Evolutionary conservation across 2,888 invertebrate genomes (phyloP), one percentile per base, ranked within the genome.

Genomic region (Orthosia cruda): DNA sequence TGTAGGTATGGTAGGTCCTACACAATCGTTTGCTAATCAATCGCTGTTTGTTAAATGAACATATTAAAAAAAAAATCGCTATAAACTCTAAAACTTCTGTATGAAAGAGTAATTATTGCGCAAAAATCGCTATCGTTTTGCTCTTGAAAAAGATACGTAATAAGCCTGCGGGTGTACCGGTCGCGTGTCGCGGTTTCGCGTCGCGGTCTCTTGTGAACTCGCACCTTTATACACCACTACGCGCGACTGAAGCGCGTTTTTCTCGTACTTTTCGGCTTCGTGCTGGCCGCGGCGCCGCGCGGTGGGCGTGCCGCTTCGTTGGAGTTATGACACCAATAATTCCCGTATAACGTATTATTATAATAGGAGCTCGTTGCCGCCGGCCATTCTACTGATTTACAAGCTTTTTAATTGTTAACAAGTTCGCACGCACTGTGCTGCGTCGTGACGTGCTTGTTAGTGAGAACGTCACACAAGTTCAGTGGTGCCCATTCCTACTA

Each of bases 351-450:
- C 80, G 83, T 81, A 87, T 87, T 87, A 88, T 88, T 85, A 88
- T 87, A 88, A 84, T 55, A 77, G 67, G 66, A 52, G 26, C 65
- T 73, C 67, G 69, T 63, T 71, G 68, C 67, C 49, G 68, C 55
- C 74, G 67, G 74, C 62, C 89, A 87, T 91, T 88, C 85, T 84
- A 85, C 87, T 91, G 91, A 89, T 91, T 90, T 90, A 91, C 90
- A 90, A 80, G 82, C 20, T 74, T 85, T 83, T 85, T 76, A 85
- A 85, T 82, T 85, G 78, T 82, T 82, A 76, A 74, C 82, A 81
- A 59, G 66, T 77, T 26, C 18, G 52, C 49, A 32, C 26, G 32
- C 45, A 58, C 47, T 18, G 52, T 13, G 50, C 13, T 12, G 50
- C 26, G 16, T 20, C 45, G 20, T 40, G 13, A n/a, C 18, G 9